phyloP scores from a whole-genome alignment of 2,113 vertebrate species.

The Hemiscyllium ocellatum region DNA sequence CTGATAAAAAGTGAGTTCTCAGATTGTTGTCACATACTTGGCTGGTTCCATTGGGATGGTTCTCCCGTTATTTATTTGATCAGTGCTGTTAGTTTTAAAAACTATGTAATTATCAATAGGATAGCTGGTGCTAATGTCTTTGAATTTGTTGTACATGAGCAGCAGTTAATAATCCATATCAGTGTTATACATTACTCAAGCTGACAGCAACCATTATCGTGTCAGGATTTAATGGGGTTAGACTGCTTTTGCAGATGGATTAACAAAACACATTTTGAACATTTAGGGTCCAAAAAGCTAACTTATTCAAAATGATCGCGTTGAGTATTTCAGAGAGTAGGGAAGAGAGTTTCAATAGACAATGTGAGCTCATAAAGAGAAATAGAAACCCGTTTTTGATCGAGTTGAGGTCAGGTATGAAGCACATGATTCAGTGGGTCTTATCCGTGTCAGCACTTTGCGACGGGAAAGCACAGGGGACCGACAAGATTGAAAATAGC shows the following conservation, averaged over 20 bases:
- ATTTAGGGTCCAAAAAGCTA: not conserved
- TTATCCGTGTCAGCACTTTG: not conserved
- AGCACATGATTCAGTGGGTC: not conserved
- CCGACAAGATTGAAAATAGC: not conserved
- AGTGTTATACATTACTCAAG: not conserved
- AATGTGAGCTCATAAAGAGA: not conserved
- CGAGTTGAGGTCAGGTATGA: not conserved
- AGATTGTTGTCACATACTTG: not conserved
- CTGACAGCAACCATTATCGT: not conserved
- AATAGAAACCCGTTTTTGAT: not conserved
- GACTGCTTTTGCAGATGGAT: not conserved
- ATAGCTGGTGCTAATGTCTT: not conserved
- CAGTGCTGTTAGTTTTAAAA: not conserved
- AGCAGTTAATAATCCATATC: not conserved
- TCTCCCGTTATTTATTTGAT: conserved; percentile 9
- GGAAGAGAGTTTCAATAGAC: not conserved
- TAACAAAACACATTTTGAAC: not conserved
- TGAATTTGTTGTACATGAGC: not conserved
- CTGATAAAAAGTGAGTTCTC: not conserved
- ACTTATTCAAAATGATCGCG: not conserved
- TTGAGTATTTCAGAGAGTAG: not conserved
- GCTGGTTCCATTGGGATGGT: not conserved
- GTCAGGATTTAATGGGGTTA: not conserved
- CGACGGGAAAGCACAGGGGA: not conserved
- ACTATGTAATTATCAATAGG: not conserved